Conservation (phyloP, 2,113 vertebrate species). For the Dromaius novaehollandiae region DNA sequence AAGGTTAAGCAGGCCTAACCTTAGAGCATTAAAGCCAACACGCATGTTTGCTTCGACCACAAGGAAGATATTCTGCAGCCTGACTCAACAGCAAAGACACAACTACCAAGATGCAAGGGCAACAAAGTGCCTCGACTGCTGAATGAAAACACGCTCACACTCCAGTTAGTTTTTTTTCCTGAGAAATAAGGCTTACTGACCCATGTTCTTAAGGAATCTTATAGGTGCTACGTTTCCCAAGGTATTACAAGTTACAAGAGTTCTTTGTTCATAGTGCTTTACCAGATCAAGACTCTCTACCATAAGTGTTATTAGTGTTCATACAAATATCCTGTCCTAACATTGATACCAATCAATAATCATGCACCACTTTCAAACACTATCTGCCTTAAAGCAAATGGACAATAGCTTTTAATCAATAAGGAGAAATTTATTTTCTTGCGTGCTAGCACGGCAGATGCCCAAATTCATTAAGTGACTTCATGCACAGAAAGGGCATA, state of each 20-base stretch:
- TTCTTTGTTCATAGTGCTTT: background rate
- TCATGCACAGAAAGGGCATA: background rate
- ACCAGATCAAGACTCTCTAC: background rate
- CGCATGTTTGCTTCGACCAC: background rate
- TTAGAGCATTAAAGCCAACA: background rate
- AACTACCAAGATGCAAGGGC: background rate
- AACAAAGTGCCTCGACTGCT: background rate
- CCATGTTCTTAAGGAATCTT: background rate
- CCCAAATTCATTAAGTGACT: background rate
- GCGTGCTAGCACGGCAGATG: background rate
- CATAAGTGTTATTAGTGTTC: background rate
- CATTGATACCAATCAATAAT: background rate
- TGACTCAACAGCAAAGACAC: background rate
- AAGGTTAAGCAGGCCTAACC: background rate
- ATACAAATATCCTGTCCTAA: background rate
- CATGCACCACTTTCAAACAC: background rate
- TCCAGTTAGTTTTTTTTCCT: background rate
- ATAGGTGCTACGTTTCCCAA: background rate
- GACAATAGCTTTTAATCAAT: background rate
- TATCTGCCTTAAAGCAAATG: background rate
- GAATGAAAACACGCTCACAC: background rate
- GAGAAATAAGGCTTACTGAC: background rate
- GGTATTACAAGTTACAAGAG: accelerated
- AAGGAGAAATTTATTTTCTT: background rate
- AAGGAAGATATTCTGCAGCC: background rate